These are phyloP conservation scores for Chrysodeixis includens DNA, from an alignment of 2,888 invertebrate species.

Conservation along the genomic window DNA sequence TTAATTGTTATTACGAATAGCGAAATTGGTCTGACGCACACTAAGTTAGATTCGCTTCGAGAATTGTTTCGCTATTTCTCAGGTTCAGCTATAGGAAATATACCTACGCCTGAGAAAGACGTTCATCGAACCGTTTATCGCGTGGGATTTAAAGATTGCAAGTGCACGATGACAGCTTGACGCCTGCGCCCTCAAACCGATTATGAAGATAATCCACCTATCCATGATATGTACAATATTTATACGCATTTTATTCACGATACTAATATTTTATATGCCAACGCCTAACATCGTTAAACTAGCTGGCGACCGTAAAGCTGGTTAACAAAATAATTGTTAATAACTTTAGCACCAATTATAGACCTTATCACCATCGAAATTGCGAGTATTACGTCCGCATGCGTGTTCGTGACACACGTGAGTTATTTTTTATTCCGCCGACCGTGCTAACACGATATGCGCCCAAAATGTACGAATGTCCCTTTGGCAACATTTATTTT, in stretches of 20 bases:
- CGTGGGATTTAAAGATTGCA: conserved; percentile 49
- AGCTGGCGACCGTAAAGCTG: conserved; percentile 17
- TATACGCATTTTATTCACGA: neutral
- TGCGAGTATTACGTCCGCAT: conserved; percentile 58
- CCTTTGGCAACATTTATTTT: conserved; percentile 71
- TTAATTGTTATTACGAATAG: conserved; percentile 46
- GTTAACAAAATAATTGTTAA: conserved; percentile 46
- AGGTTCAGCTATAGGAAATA: conserved; percentile 30
- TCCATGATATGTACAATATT: neutral
- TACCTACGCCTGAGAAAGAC: conserved; percentile 38
- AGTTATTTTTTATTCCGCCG: conserved; percentile 58
- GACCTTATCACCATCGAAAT: conserved; percentile 45
- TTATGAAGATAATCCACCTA: conserved; percentile 30
- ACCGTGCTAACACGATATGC: conserved; percentile 48
- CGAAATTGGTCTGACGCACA: conserved; percentile 38
- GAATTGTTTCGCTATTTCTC: conserved; percentile 38
- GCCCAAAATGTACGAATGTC: conserved; percentile 54
- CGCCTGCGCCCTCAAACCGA: conserved; percentile 30
- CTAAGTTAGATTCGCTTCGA: conserved; percentile 31
- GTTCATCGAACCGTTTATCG: conserved; percentile 32
- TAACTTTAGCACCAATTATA: conserved; percentile 46
- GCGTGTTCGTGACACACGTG: conserved; percentile 64
- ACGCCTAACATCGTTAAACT: conserved; percentile 22
- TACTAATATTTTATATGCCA: neutral
- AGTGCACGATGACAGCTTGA: conserved; percentile 37